Evolutionary conservation across 2,797 vertebrate species (phyloP).

Genomic region (Alauda arvensis): DNA sequence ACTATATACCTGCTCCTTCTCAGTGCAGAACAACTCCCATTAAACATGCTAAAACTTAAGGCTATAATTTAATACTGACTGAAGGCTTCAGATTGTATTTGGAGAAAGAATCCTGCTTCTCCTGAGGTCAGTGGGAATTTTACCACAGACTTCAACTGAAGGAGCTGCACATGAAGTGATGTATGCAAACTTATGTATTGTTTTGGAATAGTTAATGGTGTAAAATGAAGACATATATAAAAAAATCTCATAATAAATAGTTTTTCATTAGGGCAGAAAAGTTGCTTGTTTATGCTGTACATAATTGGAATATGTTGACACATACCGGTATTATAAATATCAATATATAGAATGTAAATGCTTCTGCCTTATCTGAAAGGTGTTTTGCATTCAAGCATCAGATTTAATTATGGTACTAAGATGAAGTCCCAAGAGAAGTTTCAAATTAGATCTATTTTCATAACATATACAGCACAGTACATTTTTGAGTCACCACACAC

Average conservation of each 20-base stretch:
- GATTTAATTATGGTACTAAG: slow-evolving; percentile 23
- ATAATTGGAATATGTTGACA: neutral
- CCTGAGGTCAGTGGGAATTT: neutral
- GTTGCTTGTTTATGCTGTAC: neutral
- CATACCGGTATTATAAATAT: neutral
- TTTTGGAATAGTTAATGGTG: neutral
- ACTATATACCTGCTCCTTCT: neutral
- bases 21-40: neutral
- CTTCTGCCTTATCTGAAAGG: neutral
- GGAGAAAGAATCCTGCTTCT: neutral
- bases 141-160: neutral
- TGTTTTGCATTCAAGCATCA: slow-evolving; percentile 18
- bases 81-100: neutral
- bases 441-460: neutral
- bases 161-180: neutral
- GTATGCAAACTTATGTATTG: neutral
- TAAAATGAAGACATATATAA: neutral
- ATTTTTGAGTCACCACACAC: neutral
- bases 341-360: neutral
- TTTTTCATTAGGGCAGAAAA: neutral
- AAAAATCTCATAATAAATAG: neutral
- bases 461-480: neutral
- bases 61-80: neutral
- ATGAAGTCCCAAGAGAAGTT: slow-evolving; percentile 6
- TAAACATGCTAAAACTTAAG: neutral